phyloP scores from a whole-genome alignment of 2,797 vertebrate species.

The Phataginus tetradactyla region DNA sequence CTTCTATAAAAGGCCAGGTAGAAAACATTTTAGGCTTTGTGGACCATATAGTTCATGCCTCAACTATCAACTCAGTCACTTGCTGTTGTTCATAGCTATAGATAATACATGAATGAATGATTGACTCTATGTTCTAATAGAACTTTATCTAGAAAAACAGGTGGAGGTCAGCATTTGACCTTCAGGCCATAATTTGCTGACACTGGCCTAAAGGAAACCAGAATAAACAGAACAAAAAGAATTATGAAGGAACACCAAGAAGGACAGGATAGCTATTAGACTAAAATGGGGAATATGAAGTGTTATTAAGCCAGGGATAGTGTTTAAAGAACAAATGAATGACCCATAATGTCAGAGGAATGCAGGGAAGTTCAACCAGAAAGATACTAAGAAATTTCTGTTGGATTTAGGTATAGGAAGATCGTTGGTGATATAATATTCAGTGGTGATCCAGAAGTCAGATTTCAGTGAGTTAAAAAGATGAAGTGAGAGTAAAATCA shows the following conservation, averaged over 20 bases:
- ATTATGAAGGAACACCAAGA: neutral
- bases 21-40: neutral
- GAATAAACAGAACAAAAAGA: neutral
- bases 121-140: neutral
- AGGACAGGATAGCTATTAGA: neutral
- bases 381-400: neutral
- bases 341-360: neutral
- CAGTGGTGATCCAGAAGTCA: neutral
- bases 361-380: neutral
- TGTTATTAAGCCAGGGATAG: neutral
- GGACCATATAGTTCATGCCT: neutral
- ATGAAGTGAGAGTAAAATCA: conserved; percentile 35
- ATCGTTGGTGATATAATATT: neutral
- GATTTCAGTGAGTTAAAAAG: conserved; percentile 1
- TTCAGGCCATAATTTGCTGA: neutral
- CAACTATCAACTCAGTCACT: neutral
- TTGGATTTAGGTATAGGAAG: neutral
- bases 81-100: neutral
- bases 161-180: neutral
- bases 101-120: neutral
- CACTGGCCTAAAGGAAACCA: neutral
- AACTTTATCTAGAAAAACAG: neutral
- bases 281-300: neutral
- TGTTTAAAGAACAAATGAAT: neutral
- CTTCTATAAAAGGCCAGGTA: neutral